Base-by-base conservation (phyloP, 2,113 vertebrate genomes). In the Phrynosoma platyrhinos region DNA sequence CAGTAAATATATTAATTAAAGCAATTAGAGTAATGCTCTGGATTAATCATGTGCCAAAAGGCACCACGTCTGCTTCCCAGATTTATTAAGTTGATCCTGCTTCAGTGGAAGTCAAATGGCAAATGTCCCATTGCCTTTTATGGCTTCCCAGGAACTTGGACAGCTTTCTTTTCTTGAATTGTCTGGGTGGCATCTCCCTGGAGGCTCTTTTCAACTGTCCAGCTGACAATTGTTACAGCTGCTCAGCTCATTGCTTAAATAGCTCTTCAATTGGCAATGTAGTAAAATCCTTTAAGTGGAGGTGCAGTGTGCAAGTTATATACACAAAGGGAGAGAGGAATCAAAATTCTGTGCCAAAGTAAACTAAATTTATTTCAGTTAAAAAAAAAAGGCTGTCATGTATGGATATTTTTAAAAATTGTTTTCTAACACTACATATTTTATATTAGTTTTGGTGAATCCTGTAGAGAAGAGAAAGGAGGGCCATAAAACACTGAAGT, bases 1-100 rank as follows among this genome's bases (percentile, higher is more conserved):
- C 87, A 86, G 77, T 5, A 3, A 92, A 83, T 87, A 92, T 83
- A 42, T 42, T 86, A 89, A 76, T 85, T 85, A 76, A 89, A 42
- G 91, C 58, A 8, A 69, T 58, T 23, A 83, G 58, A 91, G 79
- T 21, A 71, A 1, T 68, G 13, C 16, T 87, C 87, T 82, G 1
- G 72, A 9, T 83, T 90, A 84, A 83, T 92, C 83, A 55, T 74
- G 36, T 77, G 80, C 84, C 92, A 85, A 83, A 27, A 55, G 84
- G 8, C 3, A 58, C 87, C 72, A 78, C 5, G 90, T 94, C 79
- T 7, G 40, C 79, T 77, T 89, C 88, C 79, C 86, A 0, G 80
- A 23, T 62, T 91, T 91, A 85, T 83, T 84, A 72, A 1, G 80
- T 86, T 79, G 86, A 77, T 36, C 12, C 2, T 83, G 18, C n/a